phyloP scores from a whole-genome alignment of 2,888 invertebrate species.

The Rhopalosiphum nymphaeae region DNA sequence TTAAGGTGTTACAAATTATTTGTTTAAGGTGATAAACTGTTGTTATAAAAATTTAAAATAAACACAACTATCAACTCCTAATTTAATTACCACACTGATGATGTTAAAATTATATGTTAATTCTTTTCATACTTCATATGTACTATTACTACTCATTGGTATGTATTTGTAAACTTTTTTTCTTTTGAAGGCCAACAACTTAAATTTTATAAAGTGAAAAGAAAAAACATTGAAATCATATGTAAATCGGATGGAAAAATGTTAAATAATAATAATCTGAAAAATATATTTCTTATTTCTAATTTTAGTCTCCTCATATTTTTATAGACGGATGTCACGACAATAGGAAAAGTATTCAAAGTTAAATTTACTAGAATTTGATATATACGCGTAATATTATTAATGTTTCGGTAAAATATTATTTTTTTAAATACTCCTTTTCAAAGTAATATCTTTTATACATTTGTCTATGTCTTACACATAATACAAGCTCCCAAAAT shows the following conservation, averaged over 20 bases:
- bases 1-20: slow-evolving; percentile 8
- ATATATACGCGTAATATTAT: not conserved
- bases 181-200: not conserved
- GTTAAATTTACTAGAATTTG: slow-evolving; percentile 28
- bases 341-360: slow-evolving; percentile 18
- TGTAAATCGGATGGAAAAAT: too few relatives aligned
- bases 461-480: not conserved
- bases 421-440: not conserved
- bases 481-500: not conserved
- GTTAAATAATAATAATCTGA: not conserved
- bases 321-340: not conserved
- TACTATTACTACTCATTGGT: not conserved
- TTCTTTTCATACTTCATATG: not conserved
- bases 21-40: not conserved
- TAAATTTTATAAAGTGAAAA: not conserved
- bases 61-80: not conserved
- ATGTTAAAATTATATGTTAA: not conserved
- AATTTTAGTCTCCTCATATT: not conserved
- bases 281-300: not conserved
- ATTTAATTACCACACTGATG: not conserved
- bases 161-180: not conserved
- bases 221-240: not conserved
- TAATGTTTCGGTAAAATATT: not conserved
- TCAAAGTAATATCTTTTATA: not conserved
- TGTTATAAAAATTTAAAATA: not conserved